Percentiles rank a stretch among this genome's conserved stretches.
Evolutionary conservation across 2,888 invertebrate genomes (phyloP).

Genomic region (Eupithecia subfuscata): DNA sequence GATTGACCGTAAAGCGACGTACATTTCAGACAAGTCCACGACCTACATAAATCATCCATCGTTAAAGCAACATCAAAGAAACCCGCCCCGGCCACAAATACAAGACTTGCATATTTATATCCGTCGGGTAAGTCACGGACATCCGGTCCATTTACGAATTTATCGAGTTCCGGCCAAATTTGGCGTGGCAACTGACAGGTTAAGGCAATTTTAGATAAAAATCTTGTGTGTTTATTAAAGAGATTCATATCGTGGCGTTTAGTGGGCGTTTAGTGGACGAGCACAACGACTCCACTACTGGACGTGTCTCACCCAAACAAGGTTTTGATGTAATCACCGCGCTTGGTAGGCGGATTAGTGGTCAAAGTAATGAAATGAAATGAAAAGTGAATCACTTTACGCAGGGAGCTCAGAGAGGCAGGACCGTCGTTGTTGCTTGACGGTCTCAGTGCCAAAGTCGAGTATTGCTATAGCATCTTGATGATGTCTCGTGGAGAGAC

Average conservation of each 20-base stretch:
- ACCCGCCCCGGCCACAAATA: constrained; percentile 14
- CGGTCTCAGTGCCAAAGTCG: no score
- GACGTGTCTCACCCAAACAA: no score
- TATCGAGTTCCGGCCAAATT: constrained; percentile 33
- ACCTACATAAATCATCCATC: constrained; percentile 3
- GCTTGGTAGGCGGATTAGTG: no score
- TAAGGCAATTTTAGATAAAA: constrained; percentile 21
- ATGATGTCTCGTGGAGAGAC: no score
- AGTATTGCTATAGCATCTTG: no score
- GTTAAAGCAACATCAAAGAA: constrained; percentile 26
- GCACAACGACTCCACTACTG: no score
- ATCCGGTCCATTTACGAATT: constrained; percentile 29
- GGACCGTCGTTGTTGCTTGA: no score
- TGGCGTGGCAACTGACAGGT: constrained; percentile 30
- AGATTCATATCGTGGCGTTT: not conserved
- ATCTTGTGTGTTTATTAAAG: constrained; percentile 15
- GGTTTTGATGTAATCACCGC: no score
- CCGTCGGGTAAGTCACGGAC: constrained; percentile 24
- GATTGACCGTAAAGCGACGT: not conserved
- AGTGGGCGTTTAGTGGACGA: not conserved
- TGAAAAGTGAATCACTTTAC: no score
- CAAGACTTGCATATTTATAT: constrained; percentile 28
- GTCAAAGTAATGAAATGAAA: no score
- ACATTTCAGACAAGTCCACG: not conserved
- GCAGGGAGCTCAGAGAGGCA: no score